These are phyloP conservation scores for Varanus salvator DNA, from an alignment of 2,113 vertebrate genomes.

Conservation along the genomic window DNA sequence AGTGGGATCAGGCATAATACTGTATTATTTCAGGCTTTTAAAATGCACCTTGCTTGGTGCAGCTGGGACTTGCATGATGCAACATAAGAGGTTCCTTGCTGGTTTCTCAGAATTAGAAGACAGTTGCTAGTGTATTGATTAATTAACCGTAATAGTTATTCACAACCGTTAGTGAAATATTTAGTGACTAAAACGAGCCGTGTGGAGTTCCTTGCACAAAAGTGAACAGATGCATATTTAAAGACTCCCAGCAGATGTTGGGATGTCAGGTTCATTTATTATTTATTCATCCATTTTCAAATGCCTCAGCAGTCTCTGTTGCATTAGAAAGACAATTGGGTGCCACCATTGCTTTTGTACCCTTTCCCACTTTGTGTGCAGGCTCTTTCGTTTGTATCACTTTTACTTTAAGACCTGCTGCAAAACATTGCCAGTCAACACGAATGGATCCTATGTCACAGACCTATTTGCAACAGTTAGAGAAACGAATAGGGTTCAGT, in stretches of 20 bases:
- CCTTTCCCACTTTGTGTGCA: conserved; percentile 14
- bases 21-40: not conserved
- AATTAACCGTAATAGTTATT: conserved; percentile 32
- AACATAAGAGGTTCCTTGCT: conserved; percentile 9
- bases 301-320: not conserved
- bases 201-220: conserved; percentile 10
- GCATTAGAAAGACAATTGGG: not conserved
- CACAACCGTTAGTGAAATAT: not conserved
- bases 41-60: not conserved
- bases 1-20: not conserved
- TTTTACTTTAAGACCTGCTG: not conserved
- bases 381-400: not conserved
- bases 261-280: not conserved
- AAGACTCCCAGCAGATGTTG: conserved; percentile 3
- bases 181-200: conserved; percentile 24
- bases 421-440: not conserved
- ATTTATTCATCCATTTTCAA: conserved; percentile 13
- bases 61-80: not conserved
- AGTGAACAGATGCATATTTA: not conserved
- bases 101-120: conserved; percentile 38
- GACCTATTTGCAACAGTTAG: not conserved
- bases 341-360: not conserved
- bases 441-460: not conserved
- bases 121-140: conserved; percentile 33
- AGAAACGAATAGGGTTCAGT: not conserved